These are phyloP conservation scores for Drosophila nannoptera DNA, from an alignment of 1,140 invertebrate species.

Conservation along the genomic window DNA sequence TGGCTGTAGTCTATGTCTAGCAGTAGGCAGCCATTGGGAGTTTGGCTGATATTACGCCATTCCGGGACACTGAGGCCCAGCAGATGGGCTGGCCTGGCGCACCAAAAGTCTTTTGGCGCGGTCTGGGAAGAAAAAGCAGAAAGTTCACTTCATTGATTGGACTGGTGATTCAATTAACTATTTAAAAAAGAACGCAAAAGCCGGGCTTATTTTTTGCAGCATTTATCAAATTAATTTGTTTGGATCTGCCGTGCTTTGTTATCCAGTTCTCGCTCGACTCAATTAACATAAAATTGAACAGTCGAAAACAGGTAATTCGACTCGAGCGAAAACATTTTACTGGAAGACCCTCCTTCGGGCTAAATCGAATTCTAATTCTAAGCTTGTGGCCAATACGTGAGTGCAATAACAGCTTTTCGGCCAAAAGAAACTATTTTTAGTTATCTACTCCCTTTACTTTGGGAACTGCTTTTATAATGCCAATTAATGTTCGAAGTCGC, in stretches of 20 bases:
- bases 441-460: too few relatives aligned
- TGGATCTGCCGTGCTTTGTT: background rate
- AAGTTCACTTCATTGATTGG: too few relatives aligned
- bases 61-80: constrained; percentile 76
- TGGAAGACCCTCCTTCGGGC: background rate
- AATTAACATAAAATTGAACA: background rate
- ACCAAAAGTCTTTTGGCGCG: constrained; percentile 82
- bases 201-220: background rate
- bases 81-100: constrained; percentile 81
- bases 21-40: constrained; percentile 80
- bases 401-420: too few relatives aligned
- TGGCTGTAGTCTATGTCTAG: constrained; percentile 62
- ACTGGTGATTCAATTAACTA: background rate
- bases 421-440: too few relatives aligned
- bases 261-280: background rate
- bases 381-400: too few relatives aligned
- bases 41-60: constrained; percentile 84
- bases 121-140: constrained; percentile 76
- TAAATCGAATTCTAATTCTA: background rate
- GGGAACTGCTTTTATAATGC: too few relatives aligned
- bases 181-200: background rate
- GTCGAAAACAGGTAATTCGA: background rate
- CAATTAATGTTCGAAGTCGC: too few relatives aligned
- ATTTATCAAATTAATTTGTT: background rate
- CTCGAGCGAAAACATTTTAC: background rate